Evolutionary conservation across 2,888 invertebrate genomes (phyloP).

Genomic region (Sisyra terminalis): DNA sequence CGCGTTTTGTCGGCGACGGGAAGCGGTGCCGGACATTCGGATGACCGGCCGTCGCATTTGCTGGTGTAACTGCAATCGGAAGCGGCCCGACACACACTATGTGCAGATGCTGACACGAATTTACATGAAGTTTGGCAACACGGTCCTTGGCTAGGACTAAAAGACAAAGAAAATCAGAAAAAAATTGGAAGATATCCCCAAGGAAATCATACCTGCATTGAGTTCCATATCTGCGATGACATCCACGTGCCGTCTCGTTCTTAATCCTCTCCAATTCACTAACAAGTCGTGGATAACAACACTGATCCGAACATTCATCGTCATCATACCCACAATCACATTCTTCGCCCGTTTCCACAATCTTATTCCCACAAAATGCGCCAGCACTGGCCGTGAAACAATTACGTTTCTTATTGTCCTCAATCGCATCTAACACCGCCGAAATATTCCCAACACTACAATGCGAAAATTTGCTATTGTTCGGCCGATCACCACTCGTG

Average conservation of each 20-base stretch:
- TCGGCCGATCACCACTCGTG: constrained; percentile 92
- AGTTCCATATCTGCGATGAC: constrained; percentile 57
- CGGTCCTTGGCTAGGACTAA: constrained; percentile 92
- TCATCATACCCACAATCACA: constrained; percentile 94
- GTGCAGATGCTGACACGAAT: constrained; percentile 47
- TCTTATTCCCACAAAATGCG: constrained; percentile 98
- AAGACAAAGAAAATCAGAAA: constrained; percentile 18
- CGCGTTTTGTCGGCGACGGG: constrained; percentile 79
- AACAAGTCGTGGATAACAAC: constrained; percentile 80
- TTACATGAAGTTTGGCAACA: constrained; percentile 77
- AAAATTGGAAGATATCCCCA: too few species aligned
- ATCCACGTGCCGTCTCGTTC: constrained; percentile 61
- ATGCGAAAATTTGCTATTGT: constrained; percentile 92
- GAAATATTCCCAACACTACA: constrained; percentile 94
- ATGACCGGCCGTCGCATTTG: constrained; percentile 67
- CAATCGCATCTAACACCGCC: constrained; percentile 80
- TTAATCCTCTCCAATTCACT: constrained; percentile 48
- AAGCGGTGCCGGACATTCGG: constrained; percentile 74
- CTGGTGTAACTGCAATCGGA: constrained; percentile 83
- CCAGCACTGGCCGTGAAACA: constrained; percentile 85
- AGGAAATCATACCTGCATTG: constrained; percentile 51
- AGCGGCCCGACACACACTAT: constrained; percentile 63
- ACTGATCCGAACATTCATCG: constrained; percentile 79
- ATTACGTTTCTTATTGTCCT: constrained; percentile 79
- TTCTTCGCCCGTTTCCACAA: constrained; percentile 93